These are phyloP conservation scores for Umimayanthus chanpuru DNA, from an alignment of 92 coral and sea anemone species.

Conservation along the genomic window DNA sequence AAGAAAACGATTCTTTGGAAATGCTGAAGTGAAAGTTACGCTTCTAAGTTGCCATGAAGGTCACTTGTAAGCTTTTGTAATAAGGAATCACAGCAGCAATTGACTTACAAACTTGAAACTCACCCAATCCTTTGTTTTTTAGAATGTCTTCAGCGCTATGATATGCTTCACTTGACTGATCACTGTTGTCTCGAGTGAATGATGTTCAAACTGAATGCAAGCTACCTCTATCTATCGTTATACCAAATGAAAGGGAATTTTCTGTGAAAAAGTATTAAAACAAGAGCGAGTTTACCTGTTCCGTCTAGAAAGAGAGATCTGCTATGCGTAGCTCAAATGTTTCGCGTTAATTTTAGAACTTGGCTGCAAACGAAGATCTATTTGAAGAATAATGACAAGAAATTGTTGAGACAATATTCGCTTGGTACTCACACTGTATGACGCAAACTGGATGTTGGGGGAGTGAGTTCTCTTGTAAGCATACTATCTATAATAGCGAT, in stretches of 20 bases:
- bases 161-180: background rate
- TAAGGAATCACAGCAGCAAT: background rate
- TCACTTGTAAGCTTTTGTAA: too few species aligned
- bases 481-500: slow-evolving; percentile 10
- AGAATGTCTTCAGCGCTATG: background rate
- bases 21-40: background rate
- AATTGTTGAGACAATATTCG: slow-evolving; percentile 5
- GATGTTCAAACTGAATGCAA: background rate
- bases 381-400: background rate
- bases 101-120: background rate
- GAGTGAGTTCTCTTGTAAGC: background rate
- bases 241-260: background rate
- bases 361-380: background rate
- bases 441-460: slow-evolving; percentile 28
- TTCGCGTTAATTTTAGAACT: background rate
- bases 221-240: background rate
- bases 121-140: too few species aligned
- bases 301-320: background rate
- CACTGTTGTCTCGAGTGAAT: background rate
- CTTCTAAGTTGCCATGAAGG: too few species aligned
- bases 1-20: too few species aligned
- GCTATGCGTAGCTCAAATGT: background rate
- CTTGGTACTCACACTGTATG: background rate
- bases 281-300: background rate
- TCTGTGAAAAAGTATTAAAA: background rate